Percentiles rank a stretch among this genome's conserved stretches.
These are phyloP conservation scores for Thelaira solivaga DNA, from an alignment of 2,888 invertebrate genomes.

Conservation along the genomic window DNA sequence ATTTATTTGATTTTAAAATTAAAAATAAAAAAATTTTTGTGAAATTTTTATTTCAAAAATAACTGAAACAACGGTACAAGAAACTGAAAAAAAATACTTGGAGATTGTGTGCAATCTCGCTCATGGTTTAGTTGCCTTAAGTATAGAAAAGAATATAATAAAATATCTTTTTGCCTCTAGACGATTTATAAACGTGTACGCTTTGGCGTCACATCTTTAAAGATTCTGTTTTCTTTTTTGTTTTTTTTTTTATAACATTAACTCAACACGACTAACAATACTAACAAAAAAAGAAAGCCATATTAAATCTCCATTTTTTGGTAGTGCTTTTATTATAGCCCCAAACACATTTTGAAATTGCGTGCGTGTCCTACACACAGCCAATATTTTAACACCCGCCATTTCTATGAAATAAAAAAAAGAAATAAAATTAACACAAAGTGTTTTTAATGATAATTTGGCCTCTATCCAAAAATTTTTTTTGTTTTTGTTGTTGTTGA, in stretches of 20 bases:
- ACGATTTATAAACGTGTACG: conserved; percentile 41
- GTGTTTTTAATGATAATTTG: conserved; percentile 50
- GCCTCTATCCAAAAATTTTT: conserved; percentile 47
- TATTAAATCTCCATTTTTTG: background rate
- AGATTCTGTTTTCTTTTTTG: conserved; percentile 30
- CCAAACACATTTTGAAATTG: conserved; percentile 25
- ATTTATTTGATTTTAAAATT: conserved; percentile 45
- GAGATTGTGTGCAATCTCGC: conserved; percentile 7
- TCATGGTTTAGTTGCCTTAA: conserved; percentile 39
- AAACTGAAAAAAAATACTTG: background rate
- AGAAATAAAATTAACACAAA: conserved; percentile 23
- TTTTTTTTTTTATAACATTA: conserved; percentile 11
- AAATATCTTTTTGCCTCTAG: conserved; percentile 16
- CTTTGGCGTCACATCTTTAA: conserved; percentile 56
- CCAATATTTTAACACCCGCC: conserved; percentile 48
- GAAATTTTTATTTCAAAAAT: conserved; percentile 21
- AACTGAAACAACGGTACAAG: conserved; percentile 30
- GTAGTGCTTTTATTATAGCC: background rate
- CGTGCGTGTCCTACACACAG: conserved; percentile 27
- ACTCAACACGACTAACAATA: conserved; percentile 28
- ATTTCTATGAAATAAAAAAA: conserved; percentile 19
- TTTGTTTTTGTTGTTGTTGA: conserved; percentile 11
- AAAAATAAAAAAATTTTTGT: background rate
- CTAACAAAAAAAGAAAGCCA: conserved; percentile 1
- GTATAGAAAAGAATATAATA: conserved; percentile 1